These are phyloP conservation scores for Lucilia cuprina DNA, from an alignment of 1,140 invertebrate genomes.

Conservation along the genomic window DNA sequence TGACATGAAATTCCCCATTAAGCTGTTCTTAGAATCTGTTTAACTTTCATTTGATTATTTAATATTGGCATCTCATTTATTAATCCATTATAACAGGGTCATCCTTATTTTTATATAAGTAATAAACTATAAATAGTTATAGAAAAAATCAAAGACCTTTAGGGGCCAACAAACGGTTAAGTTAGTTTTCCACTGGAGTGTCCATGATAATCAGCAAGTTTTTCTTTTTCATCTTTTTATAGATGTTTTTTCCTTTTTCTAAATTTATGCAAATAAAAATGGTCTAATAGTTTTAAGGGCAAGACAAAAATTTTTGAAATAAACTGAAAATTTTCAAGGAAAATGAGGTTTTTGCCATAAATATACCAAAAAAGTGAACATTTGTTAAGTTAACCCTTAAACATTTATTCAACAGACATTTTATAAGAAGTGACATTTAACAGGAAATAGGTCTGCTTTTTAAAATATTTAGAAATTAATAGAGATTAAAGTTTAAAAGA, in stretches of 20 bases:
- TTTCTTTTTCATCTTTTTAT: background rate
- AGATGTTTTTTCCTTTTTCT: background rate
- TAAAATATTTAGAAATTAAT: background rate
- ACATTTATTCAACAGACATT: no score
- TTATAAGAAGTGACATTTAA: background rate
- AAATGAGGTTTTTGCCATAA: no score
- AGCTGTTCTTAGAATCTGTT: no score
- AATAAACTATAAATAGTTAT: background rate
- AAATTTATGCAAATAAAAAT: conserved; percentile 30
- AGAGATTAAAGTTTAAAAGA: no score
- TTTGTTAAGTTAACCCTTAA: no score
- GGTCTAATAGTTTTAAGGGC: conserved; percentile 19
- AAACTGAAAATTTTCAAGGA: no score
- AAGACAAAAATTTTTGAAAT: background rate
- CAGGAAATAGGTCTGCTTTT: background rate
- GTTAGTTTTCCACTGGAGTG: background rate
- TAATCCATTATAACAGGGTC: no score
- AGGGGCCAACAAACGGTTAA: conserved; percentile 22
- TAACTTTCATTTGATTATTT: no score
- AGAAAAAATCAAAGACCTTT: conserved; percentile 8
- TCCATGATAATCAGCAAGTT: conserved; percentile 6
- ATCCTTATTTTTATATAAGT: no score
- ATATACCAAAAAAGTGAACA: no score
- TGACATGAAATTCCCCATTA: no score
- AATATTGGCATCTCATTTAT: no score